Evolutionary conservation across 2,113 vertebrate genomes (phyloP).

Genomic region (Rhea americana): DNA sequence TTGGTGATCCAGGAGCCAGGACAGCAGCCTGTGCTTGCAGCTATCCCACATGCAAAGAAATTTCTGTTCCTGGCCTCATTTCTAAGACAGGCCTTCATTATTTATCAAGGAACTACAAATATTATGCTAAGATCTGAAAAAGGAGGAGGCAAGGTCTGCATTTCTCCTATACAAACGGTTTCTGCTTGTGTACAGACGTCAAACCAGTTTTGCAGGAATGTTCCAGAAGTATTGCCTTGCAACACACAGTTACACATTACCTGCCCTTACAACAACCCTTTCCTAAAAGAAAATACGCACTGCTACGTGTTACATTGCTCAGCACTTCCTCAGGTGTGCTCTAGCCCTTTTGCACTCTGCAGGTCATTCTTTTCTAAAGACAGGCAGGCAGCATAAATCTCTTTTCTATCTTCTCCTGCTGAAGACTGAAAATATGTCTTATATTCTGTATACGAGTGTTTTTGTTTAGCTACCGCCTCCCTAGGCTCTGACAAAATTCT

Average conservation of each 20-base stretch:
- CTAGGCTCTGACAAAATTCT: not conserved
- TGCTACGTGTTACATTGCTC: not conserved
- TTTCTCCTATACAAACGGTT: not conserved
- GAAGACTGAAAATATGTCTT: not conserved
- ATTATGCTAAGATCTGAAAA: not conserved
- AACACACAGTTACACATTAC: conserved; percentile 57
- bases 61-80: not conserved
- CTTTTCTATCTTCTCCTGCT: not conserved
- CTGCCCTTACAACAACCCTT: conserved; percentile 31
- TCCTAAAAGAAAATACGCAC: not conserved
- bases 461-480: not conserved
- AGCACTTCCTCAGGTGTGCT: not conserved
- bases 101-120: not conserved
- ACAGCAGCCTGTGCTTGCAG: not conserved
- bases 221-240: conserved; percentile 24
- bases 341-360: not conserved
- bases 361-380: not conserved
- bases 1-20: not conserved
- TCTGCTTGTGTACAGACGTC: not conserved
- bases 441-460: not conserved
- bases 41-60: not conserved
- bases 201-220: conserved; percentile 61
- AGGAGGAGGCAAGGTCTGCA: not conserved
- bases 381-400: not conserved
- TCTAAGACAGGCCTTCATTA: not conserved